Evolutionary conservation across 2,113 vertebrate genomes (phyloP), one percentile per base, ranked within the genome.

Genomic region (Copsychus sechellarum): DNA sequence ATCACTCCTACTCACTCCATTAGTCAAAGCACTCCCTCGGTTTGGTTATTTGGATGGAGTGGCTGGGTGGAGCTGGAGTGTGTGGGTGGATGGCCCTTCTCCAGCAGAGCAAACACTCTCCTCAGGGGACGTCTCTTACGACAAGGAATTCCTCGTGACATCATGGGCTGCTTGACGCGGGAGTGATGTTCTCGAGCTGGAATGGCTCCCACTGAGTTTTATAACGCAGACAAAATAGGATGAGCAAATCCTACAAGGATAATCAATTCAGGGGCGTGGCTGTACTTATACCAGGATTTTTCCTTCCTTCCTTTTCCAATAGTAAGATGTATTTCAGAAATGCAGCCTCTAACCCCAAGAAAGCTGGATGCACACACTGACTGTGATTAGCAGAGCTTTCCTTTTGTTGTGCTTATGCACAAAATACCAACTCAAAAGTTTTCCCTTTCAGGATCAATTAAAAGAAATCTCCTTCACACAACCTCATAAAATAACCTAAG

Each of bases 141-240:
- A 93, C 92, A 94, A 95, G 95, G 95, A 94, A 96, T 95, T 92
- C 94, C 91, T 91, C 26, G 4, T 96, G 92, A 95, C 85, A 91
- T 97, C 91, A 97, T 48, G 96, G 66, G 74, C 69, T 92, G 67
- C 84, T 77, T 91, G 90, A 95, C 3, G 14, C 25, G 24, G 42
- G 51, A 72, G 47, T 56, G 66, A 88, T 96, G 73, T 87, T 62
- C 64, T 90, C 0, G 8, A 70, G 34, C 81, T 94, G 91, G 94
- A 94, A 81, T 45, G 18, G 48, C 38, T 96, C 93, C 87, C 73
- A 20, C 36, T 77, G 43, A 3, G 2, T 76, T 96, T 88, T 90
- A 81, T 88, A 91, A 87, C 58, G 22, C 25, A 26, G 69, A 60
- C 42, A 33, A 81, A 93, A 89, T 56, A 64, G 56, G 60, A 93